Evolutionary conservation across 2,797 vertebrate species (phyloP), one percentile per base, ranked within the genome.

Genomic region (Sebastes flavidus): DNA sequence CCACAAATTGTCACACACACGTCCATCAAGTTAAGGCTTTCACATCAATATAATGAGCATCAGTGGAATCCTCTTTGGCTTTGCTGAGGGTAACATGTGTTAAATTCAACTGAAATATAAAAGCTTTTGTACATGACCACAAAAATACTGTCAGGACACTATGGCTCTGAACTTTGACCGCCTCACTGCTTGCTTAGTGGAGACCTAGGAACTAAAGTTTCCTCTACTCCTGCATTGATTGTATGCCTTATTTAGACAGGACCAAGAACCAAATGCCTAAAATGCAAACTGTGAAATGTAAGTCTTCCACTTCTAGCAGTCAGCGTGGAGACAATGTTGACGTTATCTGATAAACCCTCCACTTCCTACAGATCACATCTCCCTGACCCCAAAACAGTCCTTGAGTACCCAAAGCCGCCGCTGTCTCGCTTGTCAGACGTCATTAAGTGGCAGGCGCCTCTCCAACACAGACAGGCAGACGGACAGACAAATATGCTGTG

Each of bases 391-490:
- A 88, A 79, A 92, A 94, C 92, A 93, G 88, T 81, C 75, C 72
- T 70, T 2, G 82, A 93, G 89, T 60, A 86, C 85, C 92, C 87
- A 22, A 88, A 91, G 91, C 89, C 46, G 79, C 75, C 65, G 61
- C 88, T 80, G 91, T 91, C 93, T 92, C 75, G 72, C 87, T 89
- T 91, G 91, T 93, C 93, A 94, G 91, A 91, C 70, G 46, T 88
- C 81, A 86, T 93, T 91, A 93, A 91, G 92, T 88, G 91, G 87
- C 91, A 79, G 92, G 91, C 91, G 80, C 92, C 91, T 90, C 89
- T 82, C 65, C 49, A 76, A 84, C 78, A 22, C 88, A 89, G 91
- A 92, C 91, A 75, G 75, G 83, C 88, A 78, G 88, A 89, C 80
- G 18, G 84, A 85, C 88, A 6, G 80, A 90, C 90, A 74, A 81